Percentiles rank a stretch among this genome's conserved stretches.
Evolutionary conservation across 2,888 invertebrate species (phyloP).

Genomic region (Polymixis flavicincta): DNA sequence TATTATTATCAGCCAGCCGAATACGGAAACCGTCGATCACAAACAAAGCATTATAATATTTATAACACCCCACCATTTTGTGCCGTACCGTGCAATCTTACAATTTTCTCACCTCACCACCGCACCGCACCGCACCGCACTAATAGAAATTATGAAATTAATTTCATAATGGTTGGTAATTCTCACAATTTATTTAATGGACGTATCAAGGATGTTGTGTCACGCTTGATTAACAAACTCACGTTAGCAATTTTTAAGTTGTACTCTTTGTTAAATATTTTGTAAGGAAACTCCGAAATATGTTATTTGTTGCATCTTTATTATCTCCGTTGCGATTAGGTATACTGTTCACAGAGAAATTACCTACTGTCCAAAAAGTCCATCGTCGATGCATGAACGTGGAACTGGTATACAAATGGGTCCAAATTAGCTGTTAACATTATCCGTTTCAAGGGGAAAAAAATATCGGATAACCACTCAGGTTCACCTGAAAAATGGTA

Average conservation of each 20-base stretch:
- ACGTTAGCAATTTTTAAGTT: slow-evolving; percentile 54
- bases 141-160: slow-evolving; percentile 58
- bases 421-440: slow-evolving; percentile 77
- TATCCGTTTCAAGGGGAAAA: slow-evolving; percentile 62
- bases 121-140: slow-evolving; percentile 52
- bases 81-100: slow-evolving; percentile 55
- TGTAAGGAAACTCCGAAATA: slow-evolving; percentile 16
- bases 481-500: slow-evolving; percentile 81
- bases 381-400: slow-evolving; percentile 58
- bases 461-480: slow-evolving; percentile 77
- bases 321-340: background rate
- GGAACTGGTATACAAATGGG: slow-evolving; percentile 73
- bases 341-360: background rate
- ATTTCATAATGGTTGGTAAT: slow-evolving; percentile 59
- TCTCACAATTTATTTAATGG: slow-evolving; percentile 60
- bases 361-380: slow-evolving; percentile 39
- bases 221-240: slow-evolving; percentile 53
- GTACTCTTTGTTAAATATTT: slow-evolving; percentile 46
- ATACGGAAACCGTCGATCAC: slow-evolving; percentile 63
- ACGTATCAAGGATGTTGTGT: slow-evolving; percentile 59
- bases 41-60: slow-evolving; percentile 65
- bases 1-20: slow-evolving; percentile 69
- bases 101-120: slow-evolving; percentile 58
- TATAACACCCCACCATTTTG: slow-evolving; percentile 49
- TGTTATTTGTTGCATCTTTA: background rate